Base-by-base conservation (phyloP, 2,888 invertebrate species). In the Microctonus brassicae region DNA sequence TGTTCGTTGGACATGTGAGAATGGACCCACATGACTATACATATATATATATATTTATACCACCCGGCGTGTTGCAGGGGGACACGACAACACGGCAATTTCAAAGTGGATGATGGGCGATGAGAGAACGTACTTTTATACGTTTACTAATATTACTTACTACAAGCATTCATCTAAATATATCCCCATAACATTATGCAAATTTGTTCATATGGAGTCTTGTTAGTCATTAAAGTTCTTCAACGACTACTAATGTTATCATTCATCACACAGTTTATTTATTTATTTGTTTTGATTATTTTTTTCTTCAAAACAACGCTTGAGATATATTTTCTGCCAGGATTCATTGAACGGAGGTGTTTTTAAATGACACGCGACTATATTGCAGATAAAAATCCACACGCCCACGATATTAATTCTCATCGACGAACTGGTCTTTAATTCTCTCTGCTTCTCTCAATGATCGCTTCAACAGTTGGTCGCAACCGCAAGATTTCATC, bases 1-100 rank as follows among this genome's bases (percentile, higher is more conserved):
- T 53, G 42, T 20, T 13, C 13, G 26, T 39, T 29, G 11, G 17
- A 9, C 7, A 33, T 34, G 11, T 13, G 24, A 57, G 65, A 66
- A 66, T 66, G 39, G 39, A 36, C 67, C 67, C 67, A 67, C 67
- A 67, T 67, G 47, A 42, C 58, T 33, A n/a, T n/a, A n/a, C 7
- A 29, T 29, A 29, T 29, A 17, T n/a, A n/a, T 29, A 29, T 29
- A 29, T 29, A 17, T 17, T 17, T 0, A 7, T 20, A 47, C 47
- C 47, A 47, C 47, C 47, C 47, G 47, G 47, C 9, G 47, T 47
- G 47, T 17, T 47, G 47, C 6, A 6, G 9, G 17, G 17, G 17
- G 17, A 47, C 7, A 17, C 47, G 17, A 20, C 17, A n/a, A 17
- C 17, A 47, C 47, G 17, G 17, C 17, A 47, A 17, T 47, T 47